Conservation (phyloP, 2,113 vertebrate species). For the Climacteris rufus region DNA sequence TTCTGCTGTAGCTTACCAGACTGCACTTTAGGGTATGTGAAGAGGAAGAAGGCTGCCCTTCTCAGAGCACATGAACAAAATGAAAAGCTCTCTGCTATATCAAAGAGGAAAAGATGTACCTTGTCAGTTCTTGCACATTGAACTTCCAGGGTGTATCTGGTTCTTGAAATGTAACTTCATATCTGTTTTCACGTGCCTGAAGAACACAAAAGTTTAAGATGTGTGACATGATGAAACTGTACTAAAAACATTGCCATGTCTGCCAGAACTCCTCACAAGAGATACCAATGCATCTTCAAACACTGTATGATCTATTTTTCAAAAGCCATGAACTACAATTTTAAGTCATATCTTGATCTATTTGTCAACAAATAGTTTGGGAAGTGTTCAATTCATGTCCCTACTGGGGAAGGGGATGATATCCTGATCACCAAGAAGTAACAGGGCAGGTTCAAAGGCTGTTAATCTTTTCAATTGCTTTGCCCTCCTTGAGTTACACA, state of each 20-base stretch:
- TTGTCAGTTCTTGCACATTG: slow-evolving; percentile 75
- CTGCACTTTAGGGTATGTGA: not conserved
- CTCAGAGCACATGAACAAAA: not conserved
- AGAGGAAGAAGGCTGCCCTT: not conserved
- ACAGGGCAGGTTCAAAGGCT: not conserved
- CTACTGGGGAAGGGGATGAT: not conserved
- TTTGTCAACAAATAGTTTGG: not conserved
- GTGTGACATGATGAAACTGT: not conserved
- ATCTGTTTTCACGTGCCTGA: slow-evolving; percentile 77
- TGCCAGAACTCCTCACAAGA: not conserved
- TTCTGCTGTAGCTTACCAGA: not conserved
- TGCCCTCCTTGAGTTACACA: not conserved
- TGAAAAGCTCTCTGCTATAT: not conserved
- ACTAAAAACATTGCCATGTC: not conserved
- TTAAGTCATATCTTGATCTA: not conserved
- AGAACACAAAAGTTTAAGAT: slow-evolving; percentile 43
- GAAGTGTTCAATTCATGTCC: not conserved
- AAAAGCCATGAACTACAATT: not conserved
- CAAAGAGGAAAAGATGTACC: slow-evolving; percentile 66
- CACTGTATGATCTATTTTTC: not conserved
- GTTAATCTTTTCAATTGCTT: not conserved
- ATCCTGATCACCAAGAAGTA: not conserved
- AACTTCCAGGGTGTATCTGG: slow-evolving; percentile 82
- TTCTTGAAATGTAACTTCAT: slow-evolving; percentile 80
- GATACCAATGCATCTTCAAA: fast-evolving